Evolutionary conservation across 2,113 vertebrate genomes (phyloP).

Genomic region (Cephalopterus ornatus): DNA sequence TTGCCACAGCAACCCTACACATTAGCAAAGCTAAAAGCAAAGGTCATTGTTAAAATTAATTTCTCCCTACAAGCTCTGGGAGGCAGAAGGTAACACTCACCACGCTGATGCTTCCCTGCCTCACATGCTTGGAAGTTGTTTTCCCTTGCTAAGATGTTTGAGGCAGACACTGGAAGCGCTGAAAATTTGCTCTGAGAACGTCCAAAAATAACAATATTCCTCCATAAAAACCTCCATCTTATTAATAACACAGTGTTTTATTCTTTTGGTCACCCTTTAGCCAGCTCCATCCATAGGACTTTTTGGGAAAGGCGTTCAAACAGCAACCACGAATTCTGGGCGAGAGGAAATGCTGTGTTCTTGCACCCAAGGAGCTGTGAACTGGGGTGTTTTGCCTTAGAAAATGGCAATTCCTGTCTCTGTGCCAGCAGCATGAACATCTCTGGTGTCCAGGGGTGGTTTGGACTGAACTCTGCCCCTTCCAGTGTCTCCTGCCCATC

Average conservation of each 20-base stretch:
- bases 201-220: not conserved
- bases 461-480: not conserved
- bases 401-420: not conserved
- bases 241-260: not conserved
- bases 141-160: not conserved
- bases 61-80: not conserved
- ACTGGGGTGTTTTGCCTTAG: not conserved
- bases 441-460: not conserved
- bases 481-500: not conserved
- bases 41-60: conserved; percentile 45
- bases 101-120: not conserved
- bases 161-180: not conserved
- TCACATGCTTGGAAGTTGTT: not conserved
- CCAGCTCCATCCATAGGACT: not conserved
- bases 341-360: not conserved
- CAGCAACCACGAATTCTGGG: rapidly evolving
- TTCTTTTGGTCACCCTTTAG: not conserved
- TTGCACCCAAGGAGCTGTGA: not conserved
- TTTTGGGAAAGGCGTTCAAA: not conserved
- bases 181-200: not conserved
- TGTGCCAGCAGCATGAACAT: not conserved
- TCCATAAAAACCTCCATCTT: not conserved
- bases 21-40: conserved; percentile 38
- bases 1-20: conserved; percentile 40
- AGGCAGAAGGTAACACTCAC: not conserved